phyloP scores from a whole-genome alignment of 2,797 vertebrate genomes.

The Pseudochirops corinnae region DNA sequence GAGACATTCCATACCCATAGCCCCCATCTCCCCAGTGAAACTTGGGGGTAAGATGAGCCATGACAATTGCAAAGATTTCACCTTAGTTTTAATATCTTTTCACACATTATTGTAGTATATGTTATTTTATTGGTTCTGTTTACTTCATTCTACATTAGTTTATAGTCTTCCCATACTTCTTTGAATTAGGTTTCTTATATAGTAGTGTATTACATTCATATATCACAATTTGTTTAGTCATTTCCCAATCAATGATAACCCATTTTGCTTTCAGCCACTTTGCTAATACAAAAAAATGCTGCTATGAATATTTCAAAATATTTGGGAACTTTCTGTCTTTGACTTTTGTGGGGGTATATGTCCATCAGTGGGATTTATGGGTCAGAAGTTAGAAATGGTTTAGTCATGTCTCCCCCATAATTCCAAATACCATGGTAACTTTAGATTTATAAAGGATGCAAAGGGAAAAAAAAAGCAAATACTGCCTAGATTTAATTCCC shows the following conservation, averaged over 20 bases:
- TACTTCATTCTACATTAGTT: background rate
- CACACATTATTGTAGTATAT: background rate
- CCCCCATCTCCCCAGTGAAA: background rate
- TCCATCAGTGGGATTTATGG: background rate
- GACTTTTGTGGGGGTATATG: background rate
- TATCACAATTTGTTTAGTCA: background rate
- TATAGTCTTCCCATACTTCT: background rate
- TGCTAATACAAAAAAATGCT: background rate
- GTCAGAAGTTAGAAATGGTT: background rate
- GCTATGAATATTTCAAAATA: background rate
- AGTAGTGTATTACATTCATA: background rate
- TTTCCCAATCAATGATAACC: background rate
- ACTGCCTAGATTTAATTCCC: background rate
- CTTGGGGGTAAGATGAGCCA: background rate
- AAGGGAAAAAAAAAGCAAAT: background rate
- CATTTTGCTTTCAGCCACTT: background rate
- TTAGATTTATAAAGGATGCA: background rate
- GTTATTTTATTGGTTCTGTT: background rate
- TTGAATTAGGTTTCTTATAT: background rate
- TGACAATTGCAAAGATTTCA: background rate
- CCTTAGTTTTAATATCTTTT: background rate
- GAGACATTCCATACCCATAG: background rate
- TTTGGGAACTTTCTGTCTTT: background rate
- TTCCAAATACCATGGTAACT: background rate
- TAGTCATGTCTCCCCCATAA: background rate